Conservation (phyloP, 2,888 invertebrate genomes). For the Leptopilina syphax region DNA sequence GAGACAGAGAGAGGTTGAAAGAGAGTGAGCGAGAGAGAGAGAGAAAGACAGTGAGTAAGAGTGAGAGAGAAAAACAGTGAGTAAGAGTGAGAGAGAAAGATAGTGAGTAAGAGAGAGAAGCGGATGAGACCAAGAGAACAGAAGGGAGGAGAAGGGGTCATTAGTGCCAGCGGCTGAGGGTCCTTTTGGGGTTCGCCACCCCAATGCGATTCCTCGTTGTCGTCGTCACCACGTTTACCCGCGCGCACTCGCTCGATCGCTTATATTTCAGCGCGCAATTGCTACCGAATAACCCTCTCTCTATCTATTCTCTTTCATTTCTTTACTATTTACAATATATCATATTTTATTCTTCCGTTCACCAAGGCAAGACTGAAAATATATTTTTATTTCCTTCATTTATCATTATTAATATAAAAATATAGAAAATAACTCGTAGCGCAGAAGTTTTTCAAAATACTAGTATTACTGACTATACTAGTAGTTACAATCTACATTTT, state of each 20-base stretch:
- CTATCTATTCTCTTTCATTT: conserved; percentile 1
- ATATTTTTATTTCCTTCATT: too few species aligned
- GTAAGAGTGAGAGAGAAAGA: conserved; percentile 43
- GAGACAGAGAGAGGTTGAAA: not conserved
- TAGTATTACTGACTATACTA: too few species aligned
- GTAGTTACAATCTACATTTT: too few species aligned
- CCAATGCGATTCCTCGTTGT: conserved; percentile 52
- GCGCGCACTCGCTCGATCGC: not conserved
- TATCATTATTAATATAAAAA: too few species aligned
- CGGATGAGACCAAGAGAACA: conserved; percentile 46
- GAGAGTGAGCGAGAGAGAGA: not conserved
- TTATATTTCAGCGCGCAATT: not conserved
- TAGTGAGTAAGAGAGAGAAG: conserved; percentile 50
- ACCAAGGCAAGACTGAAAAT: too few species aligned
- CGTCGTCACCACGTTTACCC: not conserved
- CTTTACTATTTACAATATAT: not conserved
- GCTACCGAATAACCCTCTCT: conserved; percentile 29
- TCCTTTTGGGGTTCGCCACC: conserved; percentile 73
- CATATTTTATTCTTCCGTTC: too few species aligned
- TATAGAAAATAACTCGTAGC: too few species aligned
- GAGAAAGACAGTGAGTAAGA: conserved; percentile 41
- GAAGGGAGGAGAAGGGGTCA: conserved; percentile 63
- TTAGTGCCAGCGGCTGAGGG: conserved; percentile 64
- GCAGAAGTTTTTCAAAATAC: too few species aligned
- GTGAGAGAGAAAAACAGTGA: conserved; percentile 51